phyloP scores from a whole-genome alignment of 2,113 vertebrate species.

The Recurvirostra avosetta region DNA sequence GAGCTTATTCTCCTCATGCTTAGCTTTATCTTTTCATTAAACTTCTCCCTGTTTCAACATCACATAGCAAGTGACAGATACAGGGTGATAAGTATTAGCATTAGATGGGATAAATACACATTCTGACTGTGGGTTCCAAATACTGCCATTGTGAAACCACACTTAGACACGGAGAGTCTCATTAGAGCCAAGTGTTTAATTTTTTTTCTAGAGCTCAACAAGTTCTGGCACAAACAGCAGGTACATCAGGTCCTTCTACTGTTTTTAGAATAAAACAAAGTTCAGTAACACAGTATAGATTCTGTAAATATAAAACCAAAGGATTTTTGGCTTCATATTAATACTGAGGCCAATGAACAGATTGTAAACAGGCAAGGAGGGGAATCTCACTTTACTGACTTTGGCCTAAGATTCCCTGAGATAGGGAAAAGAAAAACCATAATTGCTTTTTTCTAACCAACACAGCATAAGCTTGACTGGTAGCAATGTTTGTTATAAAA shows the following conservation, averaged over 20 bases:
- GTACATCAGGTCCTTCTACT: not conserved
- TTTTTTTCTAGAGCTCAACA: not conserved
- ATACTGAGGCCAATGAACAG: not conserved
- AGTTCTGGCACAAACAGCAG: not conserved
- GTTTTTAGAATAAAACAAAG: not conserved
- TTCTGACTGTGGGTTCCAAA: conserved; percentile 24
- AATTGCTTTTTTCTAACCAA: not conserved
- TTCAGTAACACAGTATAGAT: not conserved
- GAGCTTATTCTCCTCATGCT: not conserved
- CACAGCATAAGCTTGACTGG: not conserved
- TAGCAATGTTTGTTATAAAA: not conserved
- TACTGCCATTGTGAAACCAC: not conserved
- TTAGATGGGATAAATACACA: conserved; percentile 5
- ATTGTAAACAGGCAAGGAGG: not conserved
- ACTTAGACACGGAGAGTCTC: not conserved
- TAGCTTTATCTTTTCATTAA: conserved; percentile 17
- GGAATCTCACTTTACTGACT: not conserved
- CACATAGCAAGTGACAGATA: conserved; percentile 18
- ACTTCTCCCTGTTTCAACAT: conserved; percentile 2
- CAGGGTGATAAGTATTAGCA: not conserved
- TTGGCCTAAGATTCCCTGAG: not conserved
- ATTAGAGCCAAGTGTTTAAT: not conserved
- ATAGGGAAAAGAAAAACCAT: not conserved
- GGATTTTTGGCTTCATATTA: not conserved
- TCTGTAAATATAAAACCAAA: not conserved